These are phyloP conservation scores for Lepus americanus DNA, from an alignment of 2,113 vertebrate species.

Conservation along the genomic window DNA sequence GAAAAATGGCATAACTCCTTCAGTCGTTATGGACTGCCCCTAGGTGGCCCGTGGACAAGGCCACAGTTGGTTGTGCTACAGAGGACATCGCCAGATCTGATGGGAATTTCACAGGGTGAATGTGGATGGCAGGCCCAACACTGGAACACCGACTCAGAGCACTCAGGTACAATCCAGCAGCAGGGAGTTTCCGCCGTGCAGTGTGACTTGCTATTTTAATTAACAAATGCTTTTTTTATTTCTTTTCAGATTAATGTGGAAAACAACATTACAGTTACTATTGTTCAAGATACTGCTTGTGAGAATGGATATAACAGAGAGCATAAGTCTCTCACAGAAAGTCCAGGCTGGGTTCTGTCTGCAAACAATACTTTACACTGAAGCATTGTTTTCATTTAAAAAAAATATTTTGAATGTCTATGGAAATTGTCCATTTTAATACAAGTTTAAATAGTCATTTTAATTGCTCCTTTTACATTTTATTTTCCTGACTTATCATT, in stretches of 20 bases:
- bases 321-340: neutral
- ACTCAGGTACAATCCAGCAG: neutral
- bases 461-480: neutral
- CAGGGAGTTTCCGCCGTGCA: neutral
- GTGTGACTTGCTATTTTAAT: neutral
- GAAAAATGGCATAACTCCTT: neutral
- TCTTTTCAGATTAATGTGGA: neutral
- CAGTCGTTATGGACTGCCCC: neutral
- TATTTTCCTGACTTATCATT: neutral
- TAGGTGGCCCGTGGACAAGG: neutral
- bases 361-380: neutral
- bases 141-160: neutral
- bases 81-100: neutral
- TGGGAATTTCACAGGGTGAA: neutral
- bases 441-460: neutral
- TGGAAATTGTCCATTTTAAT: neutral
- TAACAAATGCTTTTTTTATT: neutral
- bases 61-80: neutral
- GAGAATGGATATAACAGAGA: neutral
- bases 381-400: neutral
- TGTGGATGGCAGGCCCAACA: neutral
- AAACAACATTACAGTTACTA: neutral
- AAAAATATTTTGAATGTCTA: neutral
- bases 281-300: neutral
- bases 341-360: neutral